Evolutionary conservation across 2,888 invertebrate genomes (phyloP).

Genomic region (Oscheius onirici): DNA sequence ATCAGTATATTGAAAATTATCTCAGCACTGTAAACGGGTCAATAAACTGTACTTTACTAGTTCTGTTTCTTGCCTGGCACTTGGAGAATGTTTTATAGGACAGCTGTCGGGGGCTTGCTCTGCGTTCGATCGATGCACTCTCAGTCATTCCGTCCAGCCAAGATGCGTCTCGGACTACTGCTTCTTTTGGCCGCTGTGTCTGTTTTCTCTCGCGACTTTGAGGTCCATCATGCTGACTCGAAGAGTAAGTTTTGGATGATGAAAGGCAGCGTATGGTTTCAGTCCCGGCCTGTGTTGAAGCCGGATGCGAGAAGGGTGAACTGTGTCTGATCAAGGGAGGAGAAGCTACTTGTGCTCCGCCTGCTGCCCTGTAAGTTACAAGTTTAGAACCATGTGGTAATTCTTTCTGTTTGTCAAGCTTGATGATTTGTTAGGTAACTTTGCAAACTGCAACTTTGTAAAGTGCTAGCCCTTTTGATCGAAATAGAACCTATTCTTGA

Average conservation of each 20-base stretch:
- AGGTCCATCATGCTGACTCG: conserved; percentile 13
- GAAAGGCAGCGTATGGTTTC: conserved; percentile 5
- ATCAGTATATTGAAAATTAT: too few species aligned
- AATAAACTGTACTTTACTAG: not conserved
- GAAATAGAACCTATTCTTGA: too few species aligned
- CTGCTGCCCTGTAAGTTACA: conserved; percentile 36
- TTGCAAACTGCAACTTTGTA: too few species aligned
- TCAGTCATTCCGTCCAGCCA: conserved; percentile 3
- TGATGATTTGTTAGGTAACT: too few species aligned
- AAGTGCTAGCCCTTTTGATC: too few species aligned
- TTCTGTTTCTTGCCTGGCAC: not conserved
- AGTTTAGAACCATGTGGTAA: not conserved
- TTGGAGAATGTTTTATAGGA: not conserved
- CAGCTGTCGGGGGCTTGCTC: conserved; percentile 21
- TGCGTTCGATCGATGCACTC: conserved; percentile 21
- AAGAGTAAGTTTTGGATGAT: not conserved
- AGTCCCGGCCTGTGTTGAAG: conserved; percentile 44
- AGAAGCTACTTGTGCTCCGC: conserved; percentile 48
- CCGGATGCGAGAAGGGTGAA: conserved; percentile 42
- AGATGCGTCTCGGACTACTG: conserved; percentile 5
- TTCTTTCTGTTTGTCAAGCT: not conserved
- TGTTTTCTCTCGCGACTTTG: not conserved
- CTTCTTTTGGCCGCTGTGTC: conserved; percentile 9
- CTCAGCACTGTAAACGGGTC: too few species aligned
- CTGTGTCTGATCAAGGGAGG: conserved; percentile 48